Evolutionary conservation across 2,113 vertebrate species (phyloP).

Genomic region (Carollia perspicillata): DNA sequence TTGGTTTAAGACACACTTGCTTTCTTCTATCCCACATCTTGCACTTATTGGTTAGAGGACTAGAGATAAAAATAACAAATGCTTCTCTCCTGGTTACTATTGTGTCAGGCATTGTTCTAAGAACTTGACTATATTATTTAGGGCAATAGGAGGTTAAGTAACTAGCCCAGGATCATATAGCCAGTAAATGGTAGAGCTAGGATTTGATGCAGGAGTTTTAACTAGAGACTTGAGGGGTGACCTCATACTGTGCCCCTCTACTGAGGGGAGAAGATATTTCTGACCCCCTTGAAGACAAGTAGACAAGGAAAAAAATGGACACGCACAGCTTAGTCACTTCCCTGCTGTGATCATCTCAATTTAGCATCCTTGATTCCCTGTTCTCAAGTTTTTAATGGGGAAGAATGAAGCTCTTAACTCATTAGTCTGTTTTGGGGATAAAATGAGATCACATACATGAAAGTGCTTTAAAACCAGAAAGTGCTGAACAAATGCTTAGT

Average conservation of each 20-base stretch:
- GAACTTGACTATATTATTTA: background rate
- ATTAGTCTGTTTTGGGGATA: background rate
- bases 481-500: background rate
- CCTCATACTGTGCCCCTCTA: background rate
- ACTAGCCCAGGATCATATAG: background rate
- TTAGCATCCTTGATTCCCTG: background rate
- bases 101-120: background rate
- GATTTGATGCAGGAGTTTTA: background rate
- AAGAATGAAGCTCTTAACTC: background rate
- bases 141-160: background rate
- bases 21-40: background rate
- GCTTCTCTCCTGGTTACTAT: background rate
- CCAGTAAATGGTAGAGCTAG: background rate
- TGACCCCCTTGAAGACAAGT: background rate
- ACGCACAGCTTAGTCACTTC: background rate
- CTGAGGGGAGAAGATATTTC: background rate
- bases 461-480: conserved; percentile 17
- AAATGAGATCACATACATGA: background rate
- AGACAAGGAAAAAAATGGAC: background rate
- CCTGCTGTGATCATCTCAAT: background rate
- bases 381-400: background rate
- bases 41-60: background rate
- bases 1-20: background rate
- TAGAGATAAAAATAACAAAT: background rate
- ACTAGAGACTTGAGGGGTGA: background rate